Percentiles rank a stretch among this genome's conserved stretches.
Conservation (phyloP, 2,113 vertebrate species). For the Plecturocebus donacophilus region DNA sequence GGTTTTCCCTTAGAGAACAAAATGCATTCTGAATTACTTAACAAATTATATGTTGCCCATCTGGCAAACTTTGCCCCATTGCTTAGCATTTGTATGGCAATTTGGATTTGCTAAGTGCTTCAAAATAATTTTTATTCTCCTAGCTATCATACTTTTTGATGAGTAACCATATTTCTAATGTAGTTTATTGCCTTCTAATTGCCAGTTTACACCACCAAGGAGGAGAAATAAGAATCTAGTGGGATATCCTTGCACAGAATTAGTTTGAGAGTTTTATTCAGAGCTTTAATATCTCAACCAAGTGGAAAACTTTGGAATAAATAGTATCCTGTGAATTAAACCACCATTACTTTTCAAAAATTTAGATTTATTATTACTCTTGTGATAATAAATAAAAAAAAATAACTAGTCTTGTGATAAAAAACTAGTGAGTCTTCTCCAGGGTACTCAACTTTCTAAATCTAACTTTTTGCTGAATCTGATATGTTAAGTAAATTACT, state of each 20-base stretch:
- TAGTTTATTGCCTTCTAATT: not conserved
- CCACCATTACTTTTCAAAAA: not conserved
- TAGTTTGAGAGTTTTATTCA: constrained; percentile 13
- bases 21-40: not conserved
- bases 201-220: not conserved
- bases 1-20: not conserved
- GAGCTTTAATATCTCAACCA: constrained; percentile 22
- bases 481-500: not conserved
- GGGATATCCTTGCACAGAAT: not conserved
- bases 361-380: constrained; percentile 10
- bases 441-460: not conserved
- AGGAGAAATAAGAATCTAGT: not conserved
- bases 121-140: not conserved
- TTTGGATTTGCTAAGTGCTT: not conserved
- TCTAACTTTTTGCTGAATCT: constrained; percentile 10
- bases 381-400: no score
- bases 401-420: no score
- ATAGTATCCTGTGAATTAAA: not conserved
- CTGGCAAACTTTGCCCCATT: not conserved
- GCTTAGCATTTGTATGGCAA: not conserved
- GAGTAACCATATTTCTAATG: not conserved
- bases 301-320: constrained; percentile 48
- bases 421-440: not conserved
- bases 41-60: not conserved
- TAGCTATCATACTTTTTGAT: not conserved